phyloP scores from a whole-genome alignment of 2,797 vertebrate genomes.

The Liasis olivaceus region DNA sequence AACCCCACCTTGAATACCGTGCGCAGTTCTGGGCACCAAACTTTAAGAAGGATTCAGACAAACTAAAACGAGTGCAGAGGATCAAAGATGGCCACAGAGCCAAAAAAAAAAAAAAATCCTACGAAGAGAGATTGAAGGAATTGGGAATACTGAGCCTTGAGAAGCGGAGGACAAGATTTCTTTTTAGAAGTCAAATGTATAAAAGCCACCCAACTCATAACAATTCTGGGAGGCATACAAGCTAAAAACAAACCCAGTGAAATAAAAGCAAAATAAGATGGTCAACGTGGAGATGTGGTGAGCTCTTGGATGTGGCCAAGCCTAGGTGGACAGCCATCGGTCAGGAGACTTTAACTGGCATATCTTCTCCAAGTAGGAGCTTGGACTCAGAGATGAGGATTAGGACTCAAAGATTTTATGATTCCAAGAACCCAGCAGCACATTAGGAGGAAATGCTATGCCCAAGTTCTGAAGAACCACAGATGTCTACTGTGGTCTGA shows the following conservation, averaged over 20 bases:
- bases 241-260: background rate
- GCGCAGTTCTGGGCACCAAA: background rate
- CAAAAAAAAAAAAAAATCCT: background rate
- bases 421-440: background rate
- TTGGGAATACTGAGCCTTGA: background rate
- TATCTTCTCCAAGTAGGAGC: background rate
- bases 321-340: background rate
- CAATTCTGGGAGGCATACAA: background rate
- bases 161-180: background rate
- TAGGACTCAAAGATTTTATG: background rate
- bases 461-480: background rate
- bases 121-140: background rate
- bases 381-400: background rate
- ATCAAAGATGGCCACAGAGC: background rate
- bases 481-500: background rate
- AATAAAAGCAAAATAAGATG: background rate
- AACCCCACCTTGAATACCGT: background rate
- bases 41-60: background rate
- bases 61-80: background rate
- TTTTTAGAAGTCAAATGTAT: background rate
- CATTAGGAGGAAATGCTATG: background rate
- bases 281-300: background rate
- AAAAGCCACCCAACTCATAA: background rate
- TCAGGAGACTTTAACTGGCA: background rate
- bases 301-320: background rate